Evolutionary conservation across 2,888 invertebrate genomes (phyloP).

Genomic region (Metellina segmentata): DNA sequence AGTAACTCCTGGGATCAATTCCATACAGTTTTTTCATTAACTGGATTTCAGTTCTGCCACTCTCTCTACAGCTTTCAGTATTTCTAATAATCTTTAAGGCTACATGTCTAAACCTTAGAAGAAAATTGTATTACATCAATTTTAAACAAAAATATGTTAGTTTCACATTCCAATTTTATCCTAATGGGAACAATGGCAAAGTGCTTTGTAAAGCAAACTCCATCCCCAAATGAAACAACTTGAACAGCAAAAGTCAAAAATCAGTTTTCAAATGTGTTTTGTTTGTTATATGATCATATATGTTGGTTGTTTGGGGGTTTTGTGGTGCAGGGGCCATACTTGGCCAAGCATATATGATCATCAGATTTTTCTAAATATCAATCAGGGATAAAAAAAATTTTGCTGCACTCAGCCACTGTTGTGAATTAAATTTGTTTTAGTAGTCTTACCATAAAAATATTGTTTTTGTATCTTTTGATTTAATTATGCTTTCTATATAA

Average conservation of each 20-base stretch:
- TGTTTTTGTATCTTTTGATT: too few species aligned
- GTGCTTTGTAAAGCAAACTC: background rate
- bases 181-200: background rate
- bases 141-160: background rate
- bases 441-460: too few species aligned
- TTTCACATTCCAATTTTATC: background rate
- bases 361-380: too few species aligned
- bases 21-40: conserved; percentile 1
- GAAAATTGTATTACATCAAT: background rate
- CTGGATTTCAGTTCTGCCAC: conserved; percentile 12
- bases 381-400: too few species aligned
- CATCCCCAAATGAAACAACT: background rate
- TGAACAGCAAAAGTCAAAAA: background rate
- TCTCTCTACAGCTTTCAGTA: background rate
- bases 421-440: too few species aligned
- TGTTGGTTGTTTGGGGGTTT: too few species aligned
- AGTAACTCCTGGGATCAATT: conserved; percentile 6
- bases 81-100: conserved; percentile 34
- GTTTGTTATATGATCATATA: background rate
- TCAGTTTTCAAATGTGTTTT: background rate
- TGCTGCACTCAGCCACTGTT: too few species aligned
- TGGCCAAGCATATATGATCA: too few species aligned
- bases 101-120: background rate
- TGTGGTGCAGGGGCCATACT: too few species aligned
- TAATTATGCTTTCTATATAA: too few species aligned